Percentiles rank a stretch among this genome's conserved stretches.
phyloP scores from a whole-genome alignment of 2,797 vertebrate species.

The Pseudotriccus pelzelni region DNA sequence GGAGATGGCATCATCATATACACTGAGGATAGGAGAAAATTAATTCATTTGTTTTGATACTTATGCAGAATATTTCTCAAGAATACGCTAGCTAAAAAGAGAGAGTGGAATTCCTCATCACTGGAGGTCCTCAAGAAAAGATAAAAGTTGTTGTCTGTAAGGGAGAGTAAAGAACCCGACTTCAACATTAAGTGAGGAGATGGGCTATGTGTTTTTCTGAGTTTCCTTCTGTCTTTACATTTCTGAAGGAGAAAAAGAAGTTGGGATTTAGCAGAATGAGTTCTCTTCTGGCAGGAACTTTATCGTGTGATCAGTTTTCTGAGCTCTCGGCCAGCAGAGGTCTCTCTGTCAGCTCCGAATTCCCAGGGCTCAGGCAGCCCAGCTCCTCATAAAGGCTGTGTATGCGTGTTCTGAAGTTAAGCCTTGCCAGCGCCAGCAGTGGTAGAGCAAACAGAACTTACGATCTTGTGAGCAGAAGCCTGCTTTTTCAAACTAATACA shows the following conservation, averaged over 20 bases:
- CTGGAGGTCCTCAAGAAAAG: not conserved
- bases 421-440: not conserved
- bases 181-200: not conserved
- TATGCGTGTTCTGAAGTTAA: not conserved
- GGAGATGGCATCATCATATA: not conserved
- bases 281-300: not conserved
- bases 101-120: not conserved
- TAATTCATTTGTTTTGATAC: not conserved
- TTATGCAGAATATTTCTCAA: not conserved
- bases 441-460: not conserved
- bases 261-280: not conserved
- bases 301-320: not conserved
- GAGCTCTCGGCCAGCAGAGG: constrained; percentile 1
- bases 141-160: not conserved
- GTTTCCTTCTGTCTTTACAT: not conserved
- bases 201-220: not conserved
- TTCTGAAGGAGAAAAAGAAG: not conserved
- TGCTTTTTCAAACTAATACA: not conserved
- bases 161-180: not conserved
- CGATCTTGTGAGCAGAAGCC: not conserved
- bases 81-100: not conserved
- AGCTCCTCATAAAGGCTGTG: not conserved
- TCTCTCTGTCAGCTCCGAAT: not conserved
- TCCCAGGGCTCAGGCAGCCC: not conserved
- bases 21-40: not conserved